These are phyloP conservation scores for Lepus oiostolus DNA, from an alignment of 2,797 vertebrate species.

Conservation along the genomic window DNA sequence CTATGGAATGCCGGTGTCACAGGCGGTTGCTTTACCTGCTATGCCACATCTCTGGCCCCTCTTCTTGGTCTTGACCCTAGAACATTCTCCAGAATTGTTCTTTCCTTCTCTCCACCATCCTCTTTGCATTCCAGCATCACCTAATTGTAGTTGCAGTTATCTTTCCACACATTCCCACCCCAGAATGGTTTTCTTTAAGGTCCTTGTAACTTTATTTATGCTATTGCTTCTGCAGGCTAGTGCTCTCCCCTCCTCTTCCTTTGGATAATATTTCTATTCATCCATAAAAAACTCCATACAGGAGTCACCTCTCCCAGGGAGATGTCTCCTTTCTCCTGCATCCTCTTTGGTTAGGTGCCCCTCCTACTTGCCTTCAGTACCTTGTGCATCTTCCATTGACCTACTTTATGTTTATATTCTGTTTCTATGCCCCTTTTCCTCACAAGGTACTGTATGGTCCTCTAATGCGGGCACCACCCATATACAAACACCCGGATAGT, in stretches of 20 bases:
- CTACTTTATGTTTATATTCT: not conserved
- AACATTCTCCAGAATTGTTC: not conserved
- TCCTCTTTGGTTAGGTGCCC: not conserved
- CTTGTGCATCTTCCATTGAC: not conserved
- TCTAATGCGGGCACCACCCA: not conserved
- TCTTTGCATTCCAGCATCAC: not conserved
- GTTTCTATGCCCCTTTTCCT: conserved; percentile 18
- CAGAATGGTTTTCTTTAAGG: not conserved
- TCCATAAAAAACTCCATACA: conserved; percentile 33
- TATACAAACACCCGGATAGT: not conserved
- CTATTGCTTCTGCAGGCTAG: not conserved
- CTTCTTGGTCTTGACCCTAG: not conserved
- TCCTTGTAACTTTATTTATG: not conserved
- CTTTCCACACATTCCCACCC: not conserved
- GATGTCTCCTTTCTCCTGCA: not conserved
- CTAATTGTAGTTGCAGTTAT: not conserved
- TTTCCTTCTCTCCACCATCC: not conserved
- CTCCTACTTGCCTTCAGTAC: not conserved
- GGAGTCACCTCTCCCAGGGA: not conserved
- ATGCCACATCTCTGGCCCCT: too few species aligned
- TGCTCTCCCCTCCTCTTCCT: conserved; percentile 10
- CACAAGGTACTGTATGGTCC: not conserved
- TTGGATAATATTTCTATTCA: not conserved
- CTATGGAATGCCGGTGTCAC: too few species aligned
- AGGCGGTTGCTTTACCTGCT: too few species aligned